Conservation (phyloP, 2,113 vertebrate species). For the Bothrops jararaca region DNA sequence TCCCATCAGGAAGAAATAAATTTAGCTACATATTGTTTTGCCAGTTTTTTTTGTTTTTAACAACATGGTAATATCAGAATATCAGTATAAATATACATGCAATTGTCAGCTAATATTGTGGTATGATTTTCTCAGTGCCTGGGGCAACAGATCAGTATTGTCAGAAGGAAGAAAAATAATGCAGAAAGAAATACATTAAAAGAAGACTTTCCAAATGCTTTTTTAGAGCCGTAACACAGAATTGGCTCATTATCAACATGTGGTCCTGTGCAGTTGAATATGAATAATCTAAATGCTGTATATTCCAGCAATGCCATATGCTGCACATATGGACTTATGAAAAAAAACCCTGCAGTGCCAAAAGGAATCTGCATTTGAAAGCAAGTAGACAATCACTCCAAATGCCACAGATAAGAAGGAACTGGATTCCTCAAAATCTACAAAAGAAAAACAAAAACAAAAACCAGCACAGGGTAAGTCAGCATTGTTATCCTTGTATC, state of each 20-base stretch:
- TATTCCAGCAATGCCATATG: slow-evolving; percentile 57
- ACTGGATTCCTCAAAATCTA: neutral
- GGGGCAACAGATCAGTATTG: slow-evolving; percentile 71
- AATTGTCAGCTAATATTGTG: slow-evolving; percentile 77
- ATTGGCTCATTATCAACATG: slow-evolving; percentile 72
- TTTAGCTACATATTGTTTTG: slow-evolving; percentile 58
- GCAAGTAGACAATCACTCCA: slow-evolving; percentile 1
- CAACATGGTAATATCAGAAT: slow-evolving; percentile 74
- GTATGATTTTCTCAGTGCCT: slow-evolving; percentile 75
- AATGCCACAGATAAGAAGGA: neutral
- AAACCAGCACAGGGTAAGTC: no score
- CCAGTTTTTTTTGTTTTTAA: slow-evolving; percentile 63
- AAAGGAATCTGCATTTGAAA: slow-evolving; percentile 28
- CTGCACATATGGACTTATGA: slow-evolving; percentile 62
- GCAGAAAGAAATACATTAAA: slow-evolving; percentile 62
- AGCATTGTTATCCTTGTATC: neutral
- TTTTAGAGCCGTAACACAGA: slow-evolving; percentile 66
- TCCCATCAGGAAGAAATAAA: slow-evolving; percentile 60
- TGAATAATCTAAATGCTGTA: slow-evolving; percentile 55
- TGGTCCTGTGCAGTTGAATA: slow-evolving; percentile 65
- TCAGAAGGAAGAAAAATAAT: slow-evolving; percentile 66
- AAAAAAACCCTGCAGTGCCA: slow-evolving; percentile 47
- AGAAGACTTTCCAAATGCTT: slow-evolving; percentile 67
- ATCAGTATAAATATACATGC: slow-evolving; percentile 74
- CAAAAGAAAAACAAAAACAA: neutral